Evolutionary conservation across 2,888 invertebrate genomes (phyloP).

Genomic region (Encarsia formosa): DNA sequence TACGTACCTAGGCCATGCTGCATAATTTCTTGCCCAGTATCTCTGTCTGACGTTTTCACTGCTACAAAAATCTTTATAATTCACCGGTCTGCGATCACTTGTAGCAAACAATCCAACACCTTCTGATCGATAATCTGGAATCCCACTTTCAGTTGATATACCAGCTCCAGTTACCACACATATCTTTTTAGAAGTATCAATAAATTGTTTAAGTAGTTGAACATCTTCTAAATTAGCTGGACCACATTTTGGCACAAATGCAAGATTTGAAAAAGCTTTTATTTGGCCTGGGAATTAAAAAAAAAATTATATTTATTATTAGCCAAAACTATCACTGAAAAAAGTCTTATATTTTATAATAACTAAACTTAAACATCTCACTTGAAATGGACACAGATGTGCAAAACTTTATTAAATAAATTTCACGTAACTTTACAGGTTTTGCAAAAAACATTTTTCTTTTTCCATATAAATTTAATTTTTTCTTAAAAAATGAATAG

Average conservation of each 20-base stretch:
- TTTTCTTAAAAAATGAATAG: no score
- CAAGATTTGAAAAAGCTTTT: constrained; percentile 30
- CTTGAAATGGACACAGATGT: no score
- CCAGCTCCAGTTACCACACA: constrained; percentile 89
- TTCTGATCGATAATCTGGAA: constrained; percentile 91
- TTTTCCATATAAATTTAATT: no score
- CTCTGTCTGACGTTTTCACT: constrained; percentile 66
- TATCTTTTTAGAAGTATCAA: constrained; percentile 57
- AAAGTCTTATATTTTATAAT: no score
- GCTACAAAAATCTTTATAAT: constrained; percentile 78
- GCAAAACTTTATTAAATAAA: no score
- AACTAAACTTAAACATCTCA: no score
- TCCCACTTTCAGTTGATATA: constrained; percentile 94
- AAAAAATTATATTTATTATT: no score
- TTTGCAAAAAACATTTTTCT: no score
- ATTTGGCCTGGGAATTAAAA: constrained; percentile 8
- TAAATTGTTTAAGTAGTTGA: constrained; percentile 58
- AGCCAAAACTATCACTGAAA: no score
- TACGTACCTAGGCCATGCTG: constrained; percentile 74
- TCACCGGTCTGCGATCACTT: constrained; percentile 77
- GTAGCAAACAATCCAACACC: constrained; percentile 88
- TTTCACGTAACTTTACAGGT: no score
- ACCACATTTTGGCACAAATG: constrained; percentile 71
- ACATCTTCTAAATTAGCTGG: constrained; percentile 62
- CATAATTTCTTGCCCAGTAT: constrained; percentile 95